Conservation (phyloP, 2,113 vertebrate species). For the Esox niger region DNA sequence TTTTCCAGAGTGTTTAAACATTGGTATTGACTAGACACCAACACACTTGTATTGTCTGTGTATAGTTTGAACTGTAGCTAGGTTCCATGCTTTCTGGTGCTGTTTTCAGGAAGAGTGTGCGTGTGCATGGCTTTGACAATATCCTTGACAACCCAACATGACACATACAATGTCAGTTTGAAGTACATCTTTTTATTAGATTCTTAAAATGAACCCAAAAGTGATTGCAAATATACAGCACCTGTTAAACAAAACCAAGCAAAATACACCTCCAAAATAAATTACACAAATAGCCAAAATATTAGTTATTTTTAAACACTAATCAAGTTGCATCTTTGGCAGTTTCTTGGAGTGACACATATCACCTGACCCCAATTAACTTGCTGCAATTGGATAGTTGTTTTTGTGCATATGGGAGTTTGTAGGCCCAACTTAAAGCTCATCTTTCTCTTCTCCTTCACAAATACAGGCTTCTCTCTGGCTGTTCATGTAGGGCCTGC, state of each 20-base stretch:
- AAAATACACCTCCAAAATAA: conserved; percentile 46
- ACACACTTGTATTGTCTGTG: not conserved
- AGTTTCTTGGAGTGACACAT: not conserved
- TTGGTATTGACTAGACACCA: not conserved
- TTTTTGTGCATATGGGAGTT: not conserved
- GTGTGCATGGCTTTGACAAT: not conserved
- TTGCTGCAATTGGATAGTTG: conserved; percentile 20
- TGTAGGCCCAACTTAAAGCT: conserved; percentile 69
- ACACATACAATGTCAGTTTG: not conserved
- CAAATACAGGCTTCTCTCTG: conserved; percentile 90
- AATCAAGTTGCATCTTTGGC: not conserved
- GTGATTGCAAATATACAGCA: not conserved
- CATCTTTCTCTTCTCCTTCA: conserved; percentile 88
- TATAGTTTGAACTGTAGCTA: too few relatives aligned
- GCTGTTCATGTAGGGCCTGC: conserved; percentile 97
- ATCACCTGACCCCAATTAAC: not conserved
- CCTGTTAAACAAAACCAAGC: conserved; percentile 15
- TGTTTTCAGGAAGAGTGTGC: not conserved
- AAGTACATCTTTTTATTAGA: not conserved
- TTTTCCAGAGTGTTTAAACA: not conserved
- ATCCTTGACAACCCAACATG: not conserved
- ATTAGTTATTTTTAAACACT: conserved; percentile 3
- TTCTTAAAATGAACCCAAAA: not conserved
- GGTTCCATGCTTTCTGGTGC: not conserved
- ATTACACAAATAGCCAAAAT: conserved; percentile 39